Evolutionary conservation across 2,888 invertebrate species (phyloP).

Genomic region (Achlya flavicornis): DNA sequence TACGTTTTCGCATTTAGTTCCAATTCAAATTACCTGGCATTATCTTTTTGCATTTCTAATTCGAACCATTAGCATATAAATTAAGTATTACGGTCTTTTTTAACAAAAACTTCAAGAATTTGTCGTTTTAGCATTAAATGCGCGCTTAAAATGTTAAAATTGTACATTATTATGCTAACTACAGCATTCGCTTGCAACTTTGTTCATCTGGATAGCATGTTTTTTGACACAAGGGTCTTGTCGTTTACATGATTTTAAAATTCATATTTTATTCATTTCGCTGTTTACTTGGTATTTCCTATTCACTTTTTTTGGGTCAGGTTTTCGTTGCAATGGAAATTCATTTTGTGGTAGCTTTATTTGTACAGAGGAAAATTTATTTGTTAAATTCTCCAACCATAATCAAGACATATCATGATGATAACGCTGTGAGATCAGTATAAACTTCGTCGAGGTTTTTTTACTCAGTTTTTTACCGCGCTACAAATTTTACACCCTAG

Average conservation of each 20-base stretch:
- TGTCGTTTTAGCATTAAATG: background rate
- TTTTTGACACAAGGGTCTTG: background rate
- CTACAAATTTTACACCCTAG: too few relatives aligned
- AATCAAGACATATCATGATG: too few relatives aligned
- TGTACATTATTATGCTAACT: constrained; percentile 7
- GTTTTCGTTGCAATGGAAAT: background rate
- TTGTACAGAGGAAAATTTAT: too few relatives aligned
- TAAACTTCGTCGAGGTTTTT: too few relatives aligned
- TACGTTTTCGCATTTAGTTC: background rate
- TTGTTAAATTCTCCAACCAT: too few relatives aligned
- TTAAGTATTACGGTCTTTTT: constrained; percentile 2
- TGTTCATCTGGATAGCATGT: constrained; percentile 1
- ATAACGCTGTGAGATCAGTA: too few relatives aligned
- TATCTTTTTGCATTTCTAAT: constrained; percentile 9
- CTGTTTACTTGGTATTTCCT: background rate
- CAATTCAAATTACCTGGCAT: background rate
- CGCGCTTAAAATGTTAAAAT: constrained; percentile 6
- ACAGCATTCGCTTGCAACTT: constrained; percentile 1
- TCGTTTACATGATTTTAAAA: background rate
- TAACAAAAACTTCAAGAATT: background rate
- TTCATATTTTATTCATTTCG: background rate
- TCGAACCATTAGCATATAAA: constrained; percentile 5
- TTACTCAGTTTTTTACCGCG: too few relatives aligned
- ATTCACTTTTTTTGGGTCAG: background rate
- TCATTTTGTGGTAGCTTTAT: too few relatives aligned